phyloP scores from a whole-genome alignment of 2,888 invertebrate genomes.

The Hyposoter didymator region DNA sequence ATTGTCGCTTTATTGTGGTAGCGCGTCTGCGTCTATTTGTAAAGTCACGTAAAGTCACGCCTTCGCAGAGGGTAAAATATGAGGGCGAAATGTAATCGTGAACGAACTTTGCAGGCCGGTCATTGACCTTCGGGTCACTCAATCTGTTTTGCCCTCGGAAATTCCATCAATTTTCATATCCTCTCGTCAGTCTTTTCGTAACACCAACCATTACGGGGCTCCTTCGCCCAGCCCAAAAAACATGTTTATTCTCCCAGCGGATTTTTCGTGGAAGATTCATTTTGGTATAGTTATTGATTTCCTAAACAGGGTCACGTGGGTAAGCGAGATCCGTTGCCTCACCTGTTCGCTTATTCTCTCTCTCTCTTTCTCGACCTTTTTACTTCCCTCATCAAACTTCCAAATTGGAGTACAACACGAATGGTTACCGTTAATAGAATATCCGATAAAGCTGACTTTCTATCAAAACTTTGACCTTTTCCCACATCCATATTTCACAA shows the following conservation, averaged over 20 bases:
- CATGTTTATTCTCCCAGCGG: neutral
- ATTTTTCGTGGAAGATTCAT: neutral
- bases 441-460: conserved; percentile 18
- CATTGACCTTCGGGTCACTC: neutral
- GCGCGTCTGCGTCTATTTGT: neutral
- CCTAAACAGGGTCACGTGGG: conserved; percentile 3
- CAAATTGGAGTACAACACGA: conserved; percentile 19
- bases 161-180: neutral
- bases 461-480: conserved; percentile 10
- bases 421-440: conserved; percentile 39
- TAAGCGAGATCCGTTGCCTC: neutral
- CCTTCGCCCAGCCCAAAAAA: neutral
- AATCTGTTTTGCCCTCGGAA: neutral
- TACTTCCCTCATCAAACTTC: conserved; percentile 14
- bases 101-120: neutral
- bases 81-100: neutral
- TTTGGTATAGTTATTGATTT: conserved; percentile 7
- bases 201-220: neutral
- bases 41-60: neutral
- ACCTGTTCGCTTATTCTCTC: neutral
- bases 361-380: neutral
- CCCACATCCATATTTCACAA: neutral
- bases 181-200: neutral
- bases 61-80: neutral
- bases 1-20: neutral